Evolutionary conservation across 2,113 vertebrate species (phyloP), one percentile per base, ranked within the genome.

Genomic region (Capra hircus): DNA sequence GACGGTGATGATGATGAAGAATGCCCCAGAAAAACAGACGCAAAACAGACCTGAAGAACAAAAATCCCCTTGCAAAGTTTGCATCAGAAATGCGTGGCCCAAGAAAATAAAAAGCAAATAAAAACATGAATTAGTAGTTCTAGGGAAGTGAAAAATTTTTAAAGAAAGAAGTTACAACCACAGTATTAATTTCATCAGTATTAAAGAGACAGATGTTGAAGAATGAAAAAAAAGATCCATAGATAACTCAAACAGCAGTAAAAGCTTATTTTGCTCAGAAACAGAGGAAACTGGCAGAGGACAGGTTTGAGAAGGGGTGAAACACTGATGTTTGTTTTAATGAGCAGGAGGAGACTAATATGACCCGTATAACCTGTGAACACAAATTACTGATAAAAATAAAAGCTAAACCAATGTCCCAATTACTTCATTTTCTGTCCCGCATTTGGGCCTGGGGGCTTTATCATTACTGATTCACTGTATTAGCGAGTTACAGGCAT

Each of bases 31-130:
- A 11, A 30, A 50, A 95, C 1, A 80, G 33, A 36, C 19, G 40
- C 9, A 23, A 23, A 23, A 71, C 36, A 27, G 71, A 77, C 36
- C 21, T 33, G 15, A 82, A 84, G n/a, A 95, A 88, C 50, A 91
- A 94, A 64, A 45, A 59, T 0, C 15, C 45, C 3, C 9, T 0
- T 25, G 40, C 33, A 81, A 96, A 74, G 52, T 57, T 0, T 87
- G 23, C 52, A 28, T 52, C n/a, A 52, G 55, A 74, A 89, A 90
- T 57, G 84, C n/a, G 33, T 40, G 10, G 53, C 57, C 78, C 48
- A 85, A 90, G 30, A 93, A 95, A 91, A 64, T 40, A 48, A 71
- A 94, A 91, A 67, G 36, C 55, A 62, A 91, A 33, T 45, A 43
- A 94, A 71, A 81, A 62, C 25, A 78, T 3, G 43, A 94, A 45